These are phyloP conservation scores for Chromoteleia sp. DNA, from an alignment of 2,888 invertebrate species.

Conservation along the genomic window DNA sequence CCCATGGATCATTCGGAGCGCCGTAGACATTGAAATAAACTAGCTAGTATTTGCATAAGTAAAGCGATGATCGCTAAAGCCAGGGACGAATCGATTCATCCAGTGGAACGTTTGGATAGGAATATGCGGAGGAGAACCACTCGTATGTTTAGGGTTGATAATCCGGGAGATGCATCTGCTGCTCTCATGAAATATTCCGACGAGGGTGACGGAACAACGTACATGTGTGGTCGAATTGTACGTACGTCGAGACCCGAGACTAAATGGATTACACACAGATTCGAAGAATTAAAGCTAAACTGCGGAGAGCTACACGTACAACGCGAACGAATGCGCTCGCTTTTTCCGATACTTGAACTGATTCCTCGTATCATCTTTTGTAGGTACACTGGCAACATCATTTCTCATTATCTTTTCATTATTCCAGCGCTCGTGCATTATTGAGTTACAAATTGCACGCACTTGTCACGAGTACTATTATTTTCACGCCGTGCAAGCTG, in stretches of 20 bases:
- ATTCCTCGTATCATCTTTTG: constrained; percentile 24
- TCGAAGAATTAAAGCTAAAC: constrained; percentile 39
- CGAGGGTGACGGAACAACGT: constrained; percentile 46
- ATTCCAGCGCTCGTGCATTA: constrained; percentile 2
- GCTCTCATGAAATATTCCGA: constrained; percentile 62
- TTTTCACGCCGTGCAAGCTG: neutral
- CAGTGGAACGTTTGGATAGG: constrained; percentile 30
- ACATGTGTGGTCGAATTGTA: constrained; percentile 46
- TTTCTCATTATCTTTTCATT: constrained; percentile 38
- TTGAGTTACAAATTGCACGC: constrained; percentile 12
- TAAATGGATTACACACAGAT: constrained; percentile 49
- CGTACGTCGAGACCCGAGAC: constrained; percentile 11
- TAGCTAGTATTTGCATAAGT: constrained; percentile 61
- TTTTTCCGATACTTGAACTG: constrained; percentile 35
- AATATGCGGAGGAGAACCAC: constrained; percentile 48
- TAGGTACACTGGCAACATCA: neutral
- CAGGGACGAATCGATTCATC: constrained; percentile 46
- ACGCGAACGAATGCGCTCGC: constrained; percentile 3
- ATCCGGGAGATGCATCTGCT: constrained; percentile 62
- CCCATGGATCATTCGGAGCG: constrained; percentile 38
- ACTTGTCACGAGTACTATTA: constrained; percentile 10
- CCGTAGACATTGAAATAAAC: constrained; percentile 56
- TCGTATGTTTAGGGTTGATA: constrained; percentile 63
- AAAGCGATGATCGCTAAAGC: constrained; percentile 54
- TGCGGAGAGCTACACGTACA: constrained; percentile 10